Evolutionary conservation across 2,888 invertebrate genomes (phyloP).

Genomic region (Teinopalpus imperialis): DNA sequence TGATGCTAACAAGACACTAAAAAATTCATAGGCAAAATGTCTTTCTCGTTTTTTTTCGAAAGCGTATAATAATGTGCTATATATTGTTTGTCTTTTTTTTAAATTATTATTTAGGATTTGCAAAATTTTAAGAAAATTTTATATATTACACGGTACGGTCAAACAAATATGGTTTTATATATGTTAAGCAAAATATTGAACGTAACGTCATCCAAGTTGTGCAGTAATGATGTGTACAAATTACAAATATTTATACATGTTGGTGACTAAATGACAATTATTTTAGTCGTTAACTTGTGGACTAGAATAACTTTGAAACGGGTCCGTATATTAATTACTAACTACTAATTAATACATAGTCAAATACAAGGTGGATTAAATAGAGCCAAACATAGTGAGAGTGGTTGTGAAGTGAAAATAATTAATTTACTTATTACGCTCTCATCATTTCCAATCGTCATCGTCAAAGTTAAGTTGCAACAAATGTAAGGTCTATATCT

Average conservation of each 20-base stretch:
- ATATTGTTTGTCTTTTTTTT: too few species aligned
- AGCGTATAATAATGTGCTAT: too few species aligned
- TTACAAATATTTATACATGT: conserved; percentile 55
- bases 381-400: conserved; percentile 4
- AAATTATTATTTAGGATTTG: too few species aligned
- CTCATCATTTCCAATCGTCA: background rate
- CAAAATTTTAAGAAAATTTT: too few species aligned
- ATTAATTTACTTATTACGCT: background rate
- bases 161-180: too few species aligned
- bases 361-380: conserved; percentile 18
- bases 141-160: too few species aligned
- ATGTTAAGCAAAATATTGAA: conserved; percentile 5
- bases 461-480: too few species aligned
- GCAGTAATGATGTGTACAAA: conserved; percentile 69
- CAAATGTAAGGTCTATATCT: too few species aligned
- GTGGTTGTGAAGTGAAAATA: background rate
- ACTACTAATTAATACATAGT: conserved; percentile 16
- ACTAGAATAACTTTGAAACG: conserved; percentile 29
- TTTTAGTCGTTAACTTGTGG: conserved; percentile 44
- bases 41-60: too few species aligned
- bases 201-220: conserved; percentile 50
- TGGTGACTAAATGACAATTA: conserved; percentile 45
- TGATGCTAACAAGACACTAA: too few species aligned
- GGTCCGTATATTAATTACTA: conserved; percentile 10
- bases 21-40: too few species aligned